These are phyloP conservation scores for Xenopus laevis DNA, from an alignment of 2,113 vertebrate species.

Conservation along the genomic window DNA sequence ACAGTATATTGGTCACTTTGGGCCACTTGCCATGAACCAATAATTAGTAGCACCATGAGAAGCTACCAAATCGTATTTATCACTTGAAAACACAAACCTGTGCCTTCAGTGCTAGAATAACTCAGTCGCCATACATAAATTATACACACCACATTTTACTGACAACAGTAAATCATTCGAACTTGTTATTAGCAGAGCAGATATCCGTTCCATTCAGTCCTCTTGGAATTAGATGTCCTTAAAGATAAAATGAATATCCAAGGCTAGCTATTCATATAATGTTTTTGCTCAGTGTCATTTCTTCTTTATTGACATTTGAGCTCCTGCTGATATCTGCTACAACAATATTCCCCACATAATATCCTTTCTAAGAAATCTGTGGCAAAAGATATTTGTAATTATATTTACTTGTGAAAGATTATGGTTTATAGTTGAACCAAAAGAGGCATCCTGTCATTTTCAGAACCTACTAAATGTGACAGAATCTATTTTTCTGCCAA, in stretches of 20 bases:
- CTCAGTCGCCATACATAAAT: too few relatives aligned
- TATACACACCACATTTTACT: too few relatives aligned
- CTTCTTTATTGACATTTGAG: conserved; percentile 79
- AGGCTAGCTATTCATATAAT: too few relatives aligned
- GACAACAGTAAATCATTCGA: not conserved
- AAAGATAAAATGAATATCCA: conserved; percentile 5
- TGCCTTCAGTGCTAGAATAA: too few relatives aligned
- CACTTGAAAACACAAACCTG: too few relatives aligned
- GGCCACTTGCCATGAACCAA: too few relatives aligned
- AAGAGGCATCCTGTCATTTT: conserved; percentile 99
- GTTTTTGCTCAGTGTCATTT: conserved; percentile 73
- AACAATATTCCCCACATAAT: conserved; percentile 80
- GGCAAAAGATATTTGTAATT: conserved; percentile 97
- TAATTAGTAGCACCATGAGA: too few relatives aligned
- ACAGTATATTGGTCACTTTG: too few relatives aligned
- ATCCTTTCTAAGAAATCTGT: conserved; percentile 73
- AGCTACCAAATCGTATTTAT: too few relatives aligned
- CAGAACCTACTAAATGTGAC: conserved; percentile 99
- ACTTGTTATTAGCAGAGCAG: not conserved
- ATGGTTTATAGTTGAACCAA: conserved; percentile 91
- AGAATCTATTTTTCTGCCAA: conserved; percentile 99
- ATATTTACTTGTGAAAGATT: conserved; percentile 98
- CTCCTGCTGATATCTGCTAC: conserved; percentile 80
- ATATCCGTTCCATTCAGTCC: not conserved
- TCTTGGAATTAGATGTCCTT: not conserved